Conservation (phyloP, 2,888 invertebrate species). For the Carpatolechia fugitivella region DNA sequence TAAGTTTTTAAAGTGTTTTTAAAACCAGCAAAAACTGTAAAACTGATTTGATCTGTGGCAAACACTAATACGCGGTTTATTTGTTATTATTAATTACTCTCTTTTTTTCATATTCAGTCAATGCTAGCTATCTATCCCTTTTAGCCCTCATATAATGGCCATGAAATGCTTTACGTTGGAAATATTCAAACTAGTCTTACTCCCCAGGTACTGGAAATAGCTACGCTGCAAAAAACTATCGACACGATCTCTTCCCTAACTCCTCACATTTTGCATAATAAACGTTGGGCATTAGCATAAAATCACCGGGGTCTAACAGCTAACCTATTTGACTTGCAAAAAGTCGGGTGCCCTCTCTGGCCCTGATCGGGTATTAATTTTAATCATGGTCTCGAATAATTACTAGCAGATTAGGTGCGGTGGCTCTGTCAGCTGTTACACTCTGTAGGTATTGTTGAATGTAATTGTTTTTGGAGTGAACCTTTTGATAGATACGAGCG, state of each 20-base stretch:
- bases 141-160: too few species aligned
- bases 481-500: too few species aligned
- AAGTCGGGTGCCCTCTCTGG: slow-evolving; percentile 35
- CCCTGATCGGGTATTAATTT: slow-evolving; percentile 41
- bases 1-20: too few species aligned
- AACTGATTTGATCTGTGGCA: too few species aligned
- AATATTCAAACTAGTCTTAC: too few species aligned
- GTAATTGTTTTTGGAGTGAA: too few species aligned
- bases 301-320: slow-evolving; percentile 58
- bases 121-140: too few species aligned
- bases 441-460: not conserved
- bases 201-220: not conserved
- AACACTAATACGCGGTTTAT: too few species aligned
- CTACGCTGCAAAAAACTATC: slow-evolving; percentile 12
- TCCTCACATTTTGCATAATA: slow-evolving; percentile 64
- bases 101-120: too few species aligned
- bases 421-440: not conserved
- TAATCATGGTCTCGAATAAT: slow-evolving; percentile 21
- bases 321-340: slow-evolving; percentile 74
- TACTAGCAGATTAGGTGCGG: not conserved
- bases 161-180: too few species aligned
- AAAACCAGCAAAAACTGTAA: too few species aligned
- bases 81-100: too few species aligned
- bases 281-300: slow-evolving; percentile 68
- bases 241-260: slow-evolving; percentile 29